phyloP scores from a whole-genome alignment of 2,888 invertebrate genomes.

The Neocrepidodera transversa region DNA sequence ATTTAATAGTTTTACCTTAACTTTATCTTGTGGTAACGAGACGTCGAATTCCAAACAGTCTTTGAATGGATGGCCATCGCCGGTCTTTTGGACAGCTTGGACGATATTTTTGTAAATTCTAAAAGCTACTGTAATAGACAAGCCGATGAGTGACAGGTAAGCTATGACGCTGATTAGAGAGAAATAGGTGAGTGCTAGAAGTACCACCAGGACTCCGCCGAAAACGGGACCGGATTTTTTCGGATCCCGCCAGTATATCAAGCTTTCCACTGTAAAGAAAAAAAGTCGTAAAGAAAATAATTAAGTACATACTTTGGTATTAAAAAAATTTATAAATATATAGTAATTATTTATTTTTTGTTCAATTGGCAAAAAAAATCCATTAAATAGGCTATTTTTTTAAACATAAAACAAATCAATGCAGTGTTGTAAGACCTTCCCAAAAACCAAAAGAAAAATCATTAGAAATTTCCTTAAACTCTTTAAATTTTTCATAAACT shows the following conservation, averaged over 20 bases:
- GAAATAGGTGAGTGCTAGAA: conserved; percentile 93
- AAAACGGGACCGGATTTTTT: conserved; percentile 94
- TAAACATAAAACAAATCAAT: no score
- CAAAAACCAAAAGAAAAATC: no score
- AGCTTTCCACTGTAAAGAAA: conserved; percentile 82
- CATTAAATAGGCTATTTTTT: no score
- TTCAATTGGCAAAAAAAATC: no score
- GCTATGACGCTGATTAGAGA: conserved; percentile 95
- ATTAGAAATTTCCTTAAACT: no score
- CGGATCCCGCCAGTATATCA: conserved; percentile 98
- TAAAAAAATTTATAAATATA: no score
- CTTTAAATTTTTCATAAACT: no score
- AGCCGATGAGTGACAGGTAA: conserved; percentile 85
- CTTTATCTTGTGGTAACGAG: conserved; percentile 88
- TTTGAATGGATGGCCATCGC: conserved; percentile 97
- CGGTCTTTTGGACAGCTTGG: conserved; percentile 94
- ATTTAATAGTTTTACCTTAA: no score
- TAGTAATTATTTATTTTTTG: no score
- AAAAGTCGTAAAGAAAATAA: no score
- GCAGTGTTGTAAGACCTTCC: no score
- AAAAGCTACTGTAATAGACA: conserved; percentile 90
- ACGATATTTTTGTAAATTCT: conserved; percentile 95
- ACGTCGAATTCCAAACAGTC: conserved; percentile 88
- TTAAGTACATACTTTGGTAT: no score
- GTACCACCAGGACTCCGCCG: conserved; percentile 85